Conservation (phyloP, 2,113 vertebrate species). For the Diadophis punctatus region DNA sequence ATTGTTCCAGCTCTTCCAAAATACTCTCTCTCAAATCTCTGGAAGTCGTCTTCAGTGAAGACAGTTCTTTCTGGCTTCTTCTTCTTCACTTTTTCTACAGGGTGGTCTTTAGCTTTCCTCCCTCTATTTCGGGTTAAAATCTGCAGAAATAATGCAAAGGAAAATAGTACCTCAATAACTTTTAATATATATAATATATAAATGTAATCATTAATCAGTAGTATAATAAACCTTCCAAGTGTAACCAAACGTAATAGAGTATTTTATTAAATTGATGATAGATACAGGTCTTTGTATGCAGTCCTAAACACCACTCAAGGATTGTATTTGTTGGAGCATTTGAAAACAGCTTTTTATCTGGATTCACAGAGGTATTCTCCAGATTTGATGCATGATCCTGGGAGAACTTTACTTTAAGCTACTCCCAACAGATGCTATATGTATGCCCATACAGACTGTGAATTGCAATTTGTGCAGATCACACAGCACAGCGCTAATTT, state of each 20-base stretch:
- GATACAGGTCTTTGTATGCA: neutral
- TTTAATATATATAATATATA: neutral
- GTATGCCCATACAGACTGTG: neutral
- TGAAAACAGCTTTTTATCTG: neutral
- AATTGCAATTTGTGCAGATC: neutral
- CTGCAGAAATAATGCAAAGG: constrained; percentile 43
- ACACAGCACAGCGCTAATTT: no score
- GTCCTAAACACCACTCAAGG: neutral
- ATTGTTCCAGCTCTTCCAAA: constrained; percentile 60
- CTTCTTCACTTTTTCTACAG: constrained; percentile 58
- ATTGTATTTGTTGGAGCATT: neutral
- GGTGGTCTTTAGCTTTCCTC: constrained; percentile 70
- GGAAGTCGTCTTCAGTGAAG: constrained; percentile 76
- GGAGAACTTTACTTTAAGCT: neutral
- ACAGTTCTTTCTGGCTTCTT: constrained; percentile 61
- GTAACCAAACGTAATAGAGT: neutral
- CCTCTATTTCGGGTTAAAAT: constrained; percentile 68
- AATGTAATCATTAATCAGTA: neutral
- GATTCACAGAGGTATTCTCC: neutral
- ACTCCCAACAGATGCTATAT: neutral
- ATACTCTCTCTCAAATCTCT: constrained; percentile 75
- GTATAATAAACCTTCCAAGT: neutral
- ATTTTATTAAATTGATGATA: neutral
- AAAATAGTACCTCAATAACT: neutral
- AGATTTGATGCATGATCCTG: neutral